phyloP scores from a whole-genome alignment of 2,113 vertebrate genomes.

The Craseonycteris thonglongyai region DNA sequence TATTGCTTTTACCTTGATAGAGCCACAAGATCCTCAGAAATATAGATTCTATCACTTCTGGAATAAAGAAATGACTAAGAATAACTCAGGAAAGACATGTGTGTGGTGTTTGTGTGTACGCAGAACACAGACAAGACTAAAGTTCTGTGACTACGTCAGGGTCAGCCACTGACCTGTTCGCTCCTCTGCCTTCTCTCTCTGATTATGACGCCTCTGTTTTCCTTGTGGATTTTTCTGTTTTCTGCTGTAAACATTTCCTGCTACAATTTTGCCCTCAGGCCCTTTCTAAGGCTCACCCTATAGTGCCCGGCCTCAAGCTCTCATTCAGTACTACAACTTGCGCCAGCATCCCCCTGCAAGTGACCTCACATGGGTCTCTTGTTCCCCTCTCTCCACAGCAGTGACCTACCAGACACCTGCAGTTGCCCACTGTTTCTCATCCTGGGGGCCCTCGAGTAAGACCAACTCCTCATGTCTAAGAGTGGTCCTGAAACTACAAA shows the following conservation, averaged over 20 bases:
- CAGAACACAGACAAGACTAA: fast-evolving
- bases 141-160: neutral
- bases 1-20: neutral
- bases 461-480: neutral
- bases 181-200: neutral
- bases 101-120: neutral
- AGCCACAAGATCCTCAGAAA: neutral
- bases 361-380: fast-evolving
- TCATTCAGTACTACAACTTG: neutral
- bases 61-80: neutral
- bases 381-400: neutral
- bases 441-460: neutral
- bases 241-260: neutral
- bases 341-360: neutral
- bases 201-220: neutral
- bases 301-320: neutral
- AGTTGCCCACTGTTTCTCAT: neutral
- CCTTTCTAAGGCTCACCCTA: neutral
- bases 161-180: neutral
- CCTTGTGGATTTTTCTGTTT: neutral
- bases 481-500: neutral
- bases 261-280: neutral
- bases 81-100: neutral
- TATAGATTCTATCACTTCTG: neutral
- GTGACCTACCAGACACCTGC: neutral